Evolutionary conservation across 2,888 invertebrate species (phyloP), one percentile per base, ranked within the genome.

Genomic region (Cephus nigrinus): DNA sequence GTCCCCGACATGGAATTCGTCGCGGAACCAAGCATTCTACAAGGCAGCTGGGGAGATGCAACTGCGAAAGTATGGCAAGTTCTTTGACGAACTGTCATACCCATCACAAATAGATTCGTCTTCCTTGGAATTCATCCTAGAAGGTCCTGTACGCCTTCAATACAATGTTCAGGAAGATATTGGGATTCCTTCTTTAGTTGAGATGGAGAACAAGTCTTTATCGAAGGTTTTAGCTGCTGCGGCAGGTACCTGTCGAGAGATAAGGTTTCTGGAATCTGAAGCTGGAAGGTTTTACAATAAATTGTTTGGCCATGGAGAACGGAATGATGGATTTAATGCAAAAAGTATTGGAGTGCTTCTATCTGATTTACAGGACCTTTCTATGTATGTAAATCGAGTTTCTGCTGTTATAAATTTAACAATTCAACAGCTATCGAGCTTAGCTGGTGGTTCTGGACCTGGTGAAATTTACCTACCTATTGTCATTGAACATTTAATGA

Each of bases 171-270:
- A 91, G 82, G 97, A 97, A 91, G 93, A 94, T 82, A 92, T 95
- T 23, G 92, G 94, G 5, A 90, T 96, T 55, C 92, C 95, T 55
- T 94, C 96, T 82, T 91, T 98, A 80, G 94, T 96, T 15, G 95
- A 96, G 82, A 96, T 97, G 34, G 97, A 98, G 91, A 97, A 97
- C 88, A 96, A 95, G 88, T 92, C 95, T 75, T 93, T 98, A 85
- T 95, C 95, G 68, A 95, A 96, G 92, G 94, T 97, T 73, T 92
- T 98, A 12, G 94, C 96, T 71, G 96, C 97, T 0, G 94, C 98
- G 79, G 94, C 96, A 30, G 94, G 96, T 12, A 92, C 97, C 2
- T 97, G 96, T 90, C 93, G 94, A 84, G 98, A 98, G 92, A 94
- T 97, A 79, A 92, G 94, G 77, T 90, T 93, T 76, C 92, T 98